Base-by-base conservation (phyloP, 2,797 vertebrate species). In the Streptopelia turtur region DNA sequence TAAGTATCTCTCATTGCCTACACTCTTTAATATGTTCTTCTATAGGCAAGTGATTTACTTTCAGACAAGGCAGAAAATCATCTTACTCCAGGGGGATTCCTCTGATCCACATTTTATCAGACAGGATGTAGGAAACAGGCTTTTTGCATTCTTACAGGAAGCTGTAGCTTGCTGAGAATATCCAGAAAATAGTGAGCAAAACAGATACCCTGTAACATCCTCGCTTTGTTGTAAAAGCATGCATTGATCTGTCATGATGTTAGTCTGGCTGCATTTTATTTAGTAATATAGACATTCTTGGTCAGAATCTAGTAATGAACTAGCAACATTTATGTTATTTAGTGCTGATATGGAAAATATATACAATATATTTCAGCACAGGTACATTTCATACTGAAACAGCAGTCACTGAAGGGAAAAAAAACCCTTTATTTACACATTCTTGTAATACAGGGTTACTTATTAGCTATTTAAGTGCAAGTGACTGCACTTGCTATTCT, bases 341-440 rank as follows among this genome's bases (percentile, higher is more conserved):
- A 31, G 3, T 24, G 6, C 47, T 84, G 56, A 21, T 65, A 33
- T 20, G 16, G 27, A 24, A 50, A 77, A 76, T 28, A 11, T 75
- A 11, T 14, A 30, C 15, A 43, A 33, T 9, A n/a, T 6, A 41
- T 15, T 50, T 83, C 31, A 24, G 9, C 9, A 52, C 41, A 65
- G 25, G 33, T 13, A 27, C 17, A 28, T 78, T 74, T 78, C 47
- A n/a, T 41, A 55, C 3, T 33, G 52, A 82, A 74, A 25, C 3
- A 50, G 4, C 8, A 49, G 22, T 63, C 23, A 72, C 3, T 1
- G 9, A 53, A 33, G 28, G 21, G 6, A 21, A 17, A 47, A 20
- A 47, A 16, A 53, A n/a, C 65, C 2, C 2, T 9, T 1, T 43
- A 0, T 63, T 94, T 64, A 47, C 9, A 49, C 3, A 0, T 4